Base-by-base conservation (phyloP, 2,888 invertebrate genomes). In the Acanthococcus lagerstroemiae region DNA sequence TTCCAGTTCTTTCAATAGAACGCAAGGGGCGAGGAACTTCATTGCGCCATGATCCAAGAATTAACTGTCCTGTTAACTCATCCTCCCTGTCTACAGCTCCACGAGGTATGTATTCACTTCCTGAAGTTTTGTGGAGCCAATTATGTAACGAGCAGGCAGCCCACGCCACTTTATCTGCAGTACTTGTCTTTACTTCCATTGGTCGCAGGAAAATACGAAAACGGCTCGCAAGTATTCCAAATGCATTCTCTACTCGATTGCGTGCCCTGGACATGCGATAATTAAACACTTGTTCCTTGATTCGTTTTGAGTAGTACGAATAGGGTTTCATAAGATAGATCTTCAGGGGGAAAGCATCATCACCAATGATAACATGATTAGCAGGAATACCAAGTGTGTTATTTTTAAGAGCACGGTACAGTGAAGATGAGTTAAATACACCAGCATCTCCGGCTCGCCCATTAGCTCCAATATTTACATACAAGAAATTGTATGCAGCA, bases 381-480 rank as follows among this genome's bases (percentile, higher is more conserved):
- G 22, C 2, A 7, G 48, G 48, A 9, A 48, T 7, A 48, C n/a
- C 19, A 6, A 48, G 19, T 17, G 19, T 19, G 17, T 55, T 44
- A 12, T 19, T 37, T 21, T 54, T 24, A 17, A 54, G 1, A 44
- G 22, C 19, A 1, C n/a, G 17, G 45, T 24, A 21, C 2, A 67
- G 52, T 37, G 46, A 25, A 52, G 37, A 52, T 22, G 12, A 9
- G 24, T 24, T 44, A 25, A 63, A 60, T 9, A 67, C 61, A 30
- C 30, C 60, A 27, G 50, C 24, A 61, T 67, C 67, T 24, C 24
- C 19, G 17, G 50, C 21, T 1, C 54, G 61, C 26, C 61, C 61
- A 37, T 63, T 63, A 7, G 45, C 44, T 48, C 60, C 67, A n/a
- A 67, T 25, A 61, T 66, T 57, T 6, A 57, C 50, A 27, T 44